These are phyloP conservation scores for Climacteris rufus DNA, from an alignment of 2,113 vertebrate species.

Conservation along the genomic window DNA sequence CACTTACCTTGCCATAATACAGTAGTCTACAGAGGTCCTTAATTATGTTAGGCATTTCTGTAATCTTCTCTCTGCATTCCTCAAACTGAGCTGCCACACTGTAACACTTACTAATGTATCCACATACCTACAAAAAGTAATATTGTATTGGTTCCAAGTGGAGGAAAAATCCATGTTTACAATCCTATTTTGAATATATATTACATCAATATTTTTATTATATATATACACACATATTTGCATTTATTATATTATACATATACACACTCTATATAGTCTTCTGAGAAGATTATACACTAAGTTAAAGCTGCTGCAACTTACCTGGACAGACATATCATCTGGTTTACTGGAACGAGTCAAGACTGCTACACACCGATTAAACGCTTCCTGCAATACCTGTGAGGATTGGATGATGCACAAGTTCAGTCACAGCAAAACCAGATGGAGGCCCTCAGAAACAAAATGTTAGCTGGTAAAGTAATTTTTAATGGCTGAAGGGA, in stretches of 20 bases:
- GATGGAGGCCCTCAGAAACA: neutral
- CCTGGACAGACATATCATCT: constrained; percentile 96
- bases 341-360: constrained; percentile 89
- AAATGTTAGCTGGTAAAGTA: neutral
- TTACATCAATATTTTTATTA: neutral
- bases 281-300: neutral
- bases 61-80: constrained; percentile 97
- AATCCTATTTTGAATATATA: neutral
- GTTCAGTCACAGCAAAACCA: neutral
- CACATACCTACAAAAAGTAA: constrained; percentile 83
- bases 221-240: neutral
- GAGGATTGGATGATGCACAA: neutral
- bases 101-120: constrained; percentile 92
- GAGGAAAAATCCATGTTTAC: neutral
- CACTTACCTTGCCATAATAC: constrained; percentile 89
- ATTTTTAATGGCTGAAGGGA: neutral
- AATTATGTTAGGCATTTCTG: constrained; percentile 92
- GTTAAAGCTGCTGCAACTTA: constrained; percentile 46
- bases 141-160: neutral
- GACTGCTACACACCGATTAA: constrained; percentile 92
- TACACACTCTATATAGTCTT: neutral
- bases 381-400: constrained; percentile 90
- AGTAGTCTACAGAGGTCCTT: constrained; percentile 92
- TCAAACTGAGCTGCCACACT: constrained; percentile 98
- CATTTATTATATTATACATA: neutral